Evolutionary conservation across 2,888 invertebrate genomes (phyloP).

Genomic region (Allacma fusca): DNA sequence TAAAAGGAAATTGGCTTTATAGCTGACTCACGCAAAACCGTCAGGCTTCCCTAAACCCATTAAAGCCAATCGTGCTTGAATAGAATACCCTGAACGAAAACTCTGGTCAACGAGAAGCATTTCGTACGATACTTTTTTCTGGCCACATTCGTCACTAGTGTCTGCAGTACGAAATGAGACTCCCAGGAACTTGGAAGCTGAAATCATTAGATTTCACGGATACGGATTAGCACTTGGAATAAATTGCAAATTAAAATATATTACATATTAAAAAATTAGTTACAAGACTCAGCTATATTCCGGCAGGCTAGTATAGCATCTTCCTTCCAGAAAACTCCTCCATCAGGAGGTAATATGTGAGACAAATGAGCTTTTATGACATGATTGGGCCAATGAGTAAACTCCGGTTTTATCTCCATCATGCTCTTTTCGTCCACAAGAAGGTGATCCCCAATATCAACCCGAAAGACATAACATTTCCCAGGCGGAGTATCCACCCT

Average conservation of each 20-base stretch:
- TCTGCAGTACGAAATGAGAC: too few species aligned
- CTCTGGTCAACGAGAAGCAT: neutral
- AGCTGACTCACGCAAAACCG: neutral
- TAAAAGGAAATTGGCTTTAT: neutral
- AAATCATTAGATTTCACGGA: too few species aligned
- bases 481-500: neutral
- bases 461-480: neutral
- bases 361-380: neutral
- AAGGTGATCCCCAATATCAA: neutral
- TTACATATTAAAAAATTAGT: too few species aligned
- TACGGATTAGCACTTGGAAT: too few species aligned
- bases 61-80: neutral
- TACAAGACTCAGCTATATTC: neutral
- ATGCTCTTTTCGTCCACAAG: neutral
- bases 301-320: neutral
- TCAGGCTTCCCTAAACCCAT: neutral
- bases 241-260: too few species aligned
- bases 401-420: slow-evolving; percentile 8
- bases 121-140: neutral
- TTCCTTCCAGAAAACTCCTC: neutral
- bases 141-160: neutral
- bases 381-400: neutral
- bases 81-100: neutral
- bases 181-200: too few species aligned
- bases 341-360: neutral